These are phyloP conservation scores for Eristalis arbustorum DNA, from an alignment of 2,888 invertebrate genomes.

Conservation along the genomic window DNA sequence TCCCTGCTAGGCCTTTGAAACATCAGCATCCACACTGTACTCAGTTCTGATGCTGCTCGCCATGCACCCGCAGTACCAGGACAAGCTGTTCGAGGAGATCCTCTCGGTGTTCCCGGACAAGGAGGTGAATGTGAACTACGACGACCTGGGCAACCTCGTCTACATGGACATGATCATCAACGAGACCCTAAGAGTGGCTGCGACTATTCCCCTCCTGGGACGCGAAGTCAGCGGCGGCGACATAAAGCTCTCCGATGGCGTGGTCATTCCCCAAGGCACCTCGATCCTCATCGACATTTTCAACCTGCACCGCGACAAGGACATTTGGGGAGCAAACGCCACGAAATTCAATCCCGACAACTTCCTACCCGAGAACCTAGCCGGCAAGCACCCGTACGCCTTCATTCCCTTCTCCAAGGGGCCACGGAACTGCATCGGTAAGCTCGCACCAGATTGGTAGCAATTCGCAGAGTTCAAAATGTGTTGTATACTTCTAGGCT, in stretches of 20 bases:
- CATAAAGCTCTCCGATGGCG: constrained; percentile 41
- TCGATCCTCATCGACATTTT: constrained; percentile 73
- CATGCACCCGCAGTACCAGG: constrained; percentile 73
- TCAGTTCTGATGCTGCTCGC: constrained; percentile 72
- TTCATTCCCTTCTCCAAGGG: constrained; percentile 75
- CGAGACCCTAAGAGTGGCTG: constrained; percentile 73
- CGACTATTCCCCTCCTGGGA: constrained; percentile 72
- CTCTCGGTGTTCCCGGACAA: constrained; percentile 47
- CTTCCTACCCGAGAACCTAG: constrained; percentile 72
- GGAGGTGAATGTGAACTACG: constrained; percentile 46
- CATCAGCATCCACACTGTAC: constrained; percentile 71
- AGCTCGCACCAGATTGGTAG: background rate
- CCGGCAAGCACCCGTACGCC: constrained; percentile 72
- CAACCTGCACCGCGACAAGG: constrained; percentile 72
- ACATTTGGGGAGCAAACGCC: constrained; percentile 73
- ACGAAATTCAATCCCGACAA: constrained; percentile 74
- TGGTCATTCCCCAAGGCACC: constrained; percentile 69
- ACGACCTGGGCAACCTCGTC: constrained; percentile 67
- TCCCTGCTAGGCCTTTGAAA: constrained; percentile 72
- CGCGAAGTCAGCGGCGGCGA: constrained; percentile 64
- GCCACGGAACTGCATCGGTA: constrained; percentile 73
- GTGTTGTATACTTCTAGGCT: constrained; percentile 61
- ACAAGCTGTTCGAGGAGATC: constrained; percentile 72
- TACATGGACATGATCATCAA: constrained; percentile 73
- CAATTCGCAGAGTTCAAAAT: background rate